Evolutionary conservation across 64 coral and sea anemone genomes (phyloP).

Genomic region (Exaiptasia diaphana): DNA sequence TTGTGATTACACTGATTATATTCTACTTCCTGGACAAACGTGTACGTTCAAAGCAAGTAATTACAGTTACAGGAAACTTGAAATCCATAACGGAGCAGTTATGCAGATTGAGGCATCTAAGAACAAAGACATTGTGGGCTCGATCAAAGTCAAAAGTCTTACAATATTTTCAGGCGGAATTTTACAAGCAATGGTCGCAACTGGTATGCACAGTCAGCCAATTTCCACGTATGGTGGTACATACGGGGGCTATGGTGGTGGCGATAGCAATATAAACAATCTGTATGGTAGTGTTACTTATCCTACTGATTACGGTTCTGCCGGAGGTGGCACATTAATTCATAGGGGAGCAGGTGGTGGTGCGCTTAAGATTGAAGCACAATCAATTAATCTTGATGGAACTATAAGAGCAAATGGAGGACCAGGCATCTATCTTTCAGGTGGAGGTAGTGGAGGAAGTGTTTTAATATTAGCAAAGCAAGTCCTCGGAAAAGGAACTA

Average conservation of each 20-base stretch:
- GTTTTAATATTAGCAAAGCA: constrained; percentile 42
- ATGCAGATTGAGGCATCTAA: constrained; percentile 52
- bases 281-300: constrained; percentile 61
- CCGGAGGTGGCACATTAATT: constrained; percentile 27
- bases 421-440: constrained; percentile 32
- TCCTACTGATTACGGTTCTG: constrained; percentile 52
- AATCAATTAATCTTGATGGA: constrained; percentile 55
- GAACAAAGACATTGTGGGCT: not conserved
- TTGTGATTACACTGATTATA: constrained; percentile 72
- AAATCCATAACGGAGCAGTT: constrained; percentile 59
- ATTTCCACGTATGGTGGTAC: constrained; percentile 45
- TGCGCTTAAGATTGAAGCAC: constrained; percentile 29
- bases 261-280: constrained; percentile 31
- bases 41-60: constrained; percentile 49
- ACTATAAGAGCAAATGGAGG: constrained; percentile 57
- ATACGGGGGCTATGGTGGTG: constrained; percentile 75
- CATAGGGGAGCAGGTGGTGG: constrained; percentile 58
- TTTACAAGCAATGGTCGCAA: constrained; percentile 31
- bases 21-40: constrained; percentile 69
- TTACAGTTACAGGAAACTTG: constrained; percentile 59
- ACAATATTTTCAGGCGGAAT: constrained; percentile 55
- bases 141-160: constrained; percentile 19
- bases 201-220: constrained; percentile 7
- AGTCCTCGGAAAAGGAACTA: constrained; percentile 37
- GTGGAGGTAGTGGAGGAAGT: constrained; percentile 77